Evolutionary conservation across 2,113 vertebrate genomes (phyloP), one percentile per base, ranked within the genome.

Genomic region (Osmerus mordax): DNA sequence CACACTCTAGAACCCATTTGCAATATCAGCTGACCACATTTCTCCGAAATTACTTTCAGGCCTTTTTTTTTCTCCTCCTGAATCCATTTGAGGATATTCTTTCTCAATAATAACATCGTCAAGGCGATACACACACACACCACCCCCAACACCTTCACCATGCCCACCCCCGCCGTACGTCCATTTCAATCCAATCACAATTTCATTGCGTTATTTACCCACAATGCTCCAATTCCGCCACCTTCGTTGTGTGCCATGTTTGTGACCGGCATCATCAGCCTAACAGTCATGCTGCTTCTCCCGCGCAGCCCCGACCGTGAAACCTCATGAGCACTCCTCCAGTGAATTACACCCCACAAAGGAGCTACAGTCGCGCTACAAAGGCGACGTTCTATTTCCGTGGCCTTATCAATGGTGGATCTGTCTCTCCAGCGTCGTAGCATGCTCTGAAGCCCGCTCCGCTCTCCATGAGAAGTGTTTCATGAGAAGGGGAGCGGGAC

Each of bases 381-480:
- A 86, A 71, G 68, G 80, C 70, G 71, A 71, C 29, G 75, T 70
- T 75, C 78, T 85, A 80, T 86, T 87, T 87, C 29, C n/a, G 78
- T 78, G 51, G 25, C 72, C 79, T 76, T 80, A 87, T 86, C 85
- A 89, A 88, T 83, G 82, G 83, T 83, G 81, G 77, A 84, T 87
- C 75, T 88, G 84, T 89, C 79, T 87, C 51, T 73, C 74, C 78
- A 72, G 80, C 76, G n/a, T 84, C 70, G 76, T 75, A 78, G 75
- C 72, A 70, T 32, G 14, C 13, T 64, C 61, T 61, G 12, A 54
- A 54, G 16, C 11, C 1, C 72, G 53, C 77, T 67, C 52, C 73
- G 69, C 81, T 47, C 28, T 84, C 86, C 82, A 69, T 73, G 79
- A 77, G 76, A 69, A 78, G 83, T 67, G 79, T 16, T 69, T 75